Evolutionary conservation across 2,888 invertebrate species (phyloP), one percentile per base, ranked within the genome.

Genomic region (Melangyna quadrimaculata): DNA sequence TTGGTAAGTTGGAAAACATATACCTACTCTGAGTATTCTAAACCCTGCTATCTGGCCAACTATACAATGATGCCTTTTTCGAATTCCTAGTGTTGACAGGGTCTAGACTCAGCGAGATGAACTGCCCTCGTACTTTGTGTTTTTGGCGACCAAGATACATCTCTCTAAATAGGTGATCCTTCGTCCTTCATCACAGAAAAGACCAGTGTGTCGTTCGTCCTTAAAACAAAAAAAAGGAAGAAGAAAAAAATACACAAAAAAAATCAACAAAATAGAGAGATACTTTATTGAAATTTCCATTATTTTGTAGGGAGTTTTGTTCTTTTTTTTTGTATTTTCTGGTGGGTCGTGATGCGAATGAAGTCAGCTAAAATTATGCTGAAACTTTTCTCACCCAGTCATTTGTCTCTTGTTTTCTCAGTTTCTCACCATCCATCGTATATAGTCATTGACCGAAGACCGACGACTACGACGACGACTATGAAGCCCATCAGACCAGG

Each of bases 311-410:
- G 78, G 70, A 75, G 57, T 79, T 74, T 10, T n/a, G 2, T 27
- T n/a, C 17, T 43, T 63, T 57, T 75, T 65, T 6, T 17, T 43
- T 43, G 24, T 40, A n/a, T 3, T 4, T 27, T 19, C 40, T 70
- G 72, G 65, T 72, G 63, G 78, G 73, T 57, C 73, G 67, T 70
- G 80, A 73, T 86, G 86, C 70, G 86, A 86, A 81, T 86, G 86
- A 86, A 86, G 86, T 86, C 81, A 78, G 78, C 70, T 78, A 78
- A 86, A 86, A 86, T 86, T 81, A 86, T 86, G 86, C 86, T 81
- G 55, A 86, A 86, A 86, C 48, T 86, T 86, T 86, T 80, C 45
- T 45, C 81, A 57, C 74, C 67, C 79, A 71, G 71, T 61, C 83
- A 57, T 69, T 80, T 79, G 59, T 79, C 78, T 65, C 73, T 51